Base-by-base conservation (phyloP, 2,797 vertebrate species). In the Sebastes elongatus region DNA sequence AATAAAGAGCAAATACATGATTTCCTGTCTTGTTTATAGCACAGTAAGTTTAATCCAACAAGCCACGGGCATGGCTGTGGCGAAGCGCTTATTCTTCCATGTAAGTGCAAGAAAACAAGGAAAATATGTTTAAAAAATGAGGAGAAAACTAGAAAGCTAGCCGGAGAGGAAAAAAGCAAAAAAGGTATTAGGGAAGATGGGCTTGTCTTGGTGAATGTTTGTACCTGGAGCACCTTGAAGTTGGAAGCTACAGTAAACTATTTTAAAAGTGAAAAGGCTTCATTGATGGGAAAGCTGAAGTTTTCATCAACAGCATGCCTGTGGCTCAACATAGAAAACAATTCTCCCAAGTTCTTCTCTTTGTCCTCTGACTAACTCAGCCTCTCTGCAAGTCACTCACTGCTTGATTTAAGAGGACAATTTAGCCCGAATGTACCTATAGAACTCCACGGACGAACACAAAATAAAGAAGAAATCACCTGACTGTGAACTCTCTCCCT, bases 141-240 rank as follows among this genome's bases (percentile, higher is more conserved):
- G 61, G 56, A 71, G 23, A 53, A 32, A 75, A 74, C 1, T 22
- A 53, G 28, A 78, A 75, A 68, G 63, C 32, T 61, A 23, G 78
- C 55, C 7, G 3, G 25, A 75, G 61, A 88, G 76, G 56, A 52
- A 25, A 18, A 16, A 57, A 27, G 23, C 22, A 81, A 9, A 7
- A 56, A 70, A 70, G 22, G 72, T 57, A 75, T 71, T 74, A 56
- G 28, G 18, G 55, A 52, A 66, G 81, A 84, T 78, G 72, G 82
- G 62, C 69, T 77, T 49, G 52, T 88, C 49, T 77, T 52, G 46
- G 85, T 72, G 82, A 66, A 69, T 90, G 88, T 90, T 91, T 89
- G 85, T 76, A 91, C 90, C 90, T 85, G 76, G 55, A 93, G 84
- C 83, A 35, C 68, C 71, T 84, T 82, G 35, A 67, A 88, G 77